Evolutionary conservation across 2,113 vertebrate genomes (phyloP).

Genomic region (Oophaga pumilio): DNA sequence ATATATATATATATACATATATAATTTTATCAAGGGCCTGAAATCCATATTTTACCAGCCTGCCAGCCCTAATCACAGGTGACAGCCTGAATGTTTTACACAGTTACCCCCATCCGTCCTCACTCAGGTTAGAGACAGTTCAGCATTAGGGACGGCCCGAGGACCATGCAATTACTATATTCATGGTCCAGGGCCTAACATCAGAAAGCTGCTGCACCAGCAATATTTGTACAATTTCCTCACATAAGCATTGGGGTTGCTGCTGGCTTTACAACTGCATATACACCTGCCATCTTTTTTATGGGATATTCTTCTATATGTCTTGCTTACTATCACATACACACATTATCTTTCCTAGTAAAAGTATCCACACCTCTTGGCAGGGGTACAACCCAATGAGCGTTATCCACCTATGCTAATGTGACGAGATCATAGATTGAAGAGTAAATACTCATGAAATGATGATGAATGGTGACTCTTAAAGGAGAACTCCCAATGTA

Average conservation of each 20-base stretch:
- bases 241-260: background rate
- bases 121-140: slow-evolving; percentile 41
- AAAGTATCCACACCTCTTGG: background rate
- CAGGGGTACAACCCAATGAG: background rate
- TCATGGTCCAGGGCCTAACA: background rate
- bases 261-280: background rate
- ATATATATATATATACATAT: background rate
- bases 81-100: slow-evolving; percentile 46
- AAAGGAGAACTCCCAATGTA: background rate
- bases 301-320: background rate
- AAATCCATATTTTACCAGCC: slow-evolving; percentile 33
- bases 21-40: slow-evolving; percentile 13
- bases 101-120: background rate
- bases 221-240: slow-evolving; percentile 22
- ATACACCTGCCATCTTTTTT: background rate
- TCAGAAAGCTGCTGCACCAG: slow-evolving; percentile 2
- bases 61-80: slow-evolving; percentile 36
- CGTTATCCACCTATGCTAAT: background rate
- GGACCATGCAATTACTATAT: background rate
- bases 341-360: background rate
- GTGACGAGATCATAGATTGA: background rate
- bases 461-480: background rate
- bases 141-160: slow-evolving; percentile 4
- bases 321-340: slow-evolving; percentile 1
- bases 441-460: background rate